Base-by-base conservation (phyloP, 2,113 vertebrate genomes). In the Cavia aperea region DNA sequence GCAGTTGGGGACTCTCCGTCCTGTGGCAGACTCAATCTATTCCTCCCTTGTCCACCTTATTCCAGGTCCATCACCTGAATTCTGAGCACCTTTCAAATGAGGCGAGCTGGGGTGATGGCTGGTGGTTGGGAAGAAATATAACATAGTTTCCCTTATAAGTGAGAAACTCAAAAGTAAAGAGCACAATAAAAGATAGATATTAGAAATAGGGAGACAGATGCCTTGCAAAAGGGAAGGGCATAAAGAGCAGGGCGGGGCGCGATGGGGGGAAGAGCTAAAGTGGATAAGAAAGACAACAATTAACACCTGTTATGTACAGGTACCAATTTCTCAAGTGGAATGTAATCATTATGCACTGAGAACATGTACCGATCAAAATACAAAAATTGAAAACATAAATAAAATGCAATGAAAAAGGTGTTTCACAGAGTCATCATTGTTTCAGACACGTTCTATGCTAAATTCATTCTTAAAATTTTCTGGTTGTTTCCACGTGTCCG, bases 101-200 rank as follows among this genome's bases (percentile, higher is more conserved):
- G 36, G 51, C 46, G 2, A 84, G 39, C 4, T 43, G 1, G 10
- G 1, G 23, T 0, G 0, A 3, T 15, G 12, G 4, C 1, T 4
- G 2, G 12, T 3, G 7, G 36, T 33, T 5, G 49, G 29, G 26
- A 14, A 87, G 33, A 31, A 70, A 70, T n/a, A 39, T 70, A 36
- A 19, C 18, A 9, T 8, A 5, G 5, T 16, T 26, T 49, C 43
- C 46, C 26, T 77, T 77, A 77, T 16, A 29, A 49, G 6, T 58
- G 24, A 77, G 43, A 46, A 49, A 49, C 43, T 29, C 43, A 31
- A 31, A 16, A 29, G 24, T 49, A 5, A 77, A 8, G 73, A 77
- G 6, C 24, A 49, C 24, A 16, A 49, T 29, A 77, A 31, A 77
- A 49, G 43, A 77, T 8, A 49, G 43, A 77, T 7, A 7, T 16